These are phyloP conservation scores for Gallinago stenura DNA, from an alignment of 2,797 vertebrate species.

Conservation along the genomic window DNA sequence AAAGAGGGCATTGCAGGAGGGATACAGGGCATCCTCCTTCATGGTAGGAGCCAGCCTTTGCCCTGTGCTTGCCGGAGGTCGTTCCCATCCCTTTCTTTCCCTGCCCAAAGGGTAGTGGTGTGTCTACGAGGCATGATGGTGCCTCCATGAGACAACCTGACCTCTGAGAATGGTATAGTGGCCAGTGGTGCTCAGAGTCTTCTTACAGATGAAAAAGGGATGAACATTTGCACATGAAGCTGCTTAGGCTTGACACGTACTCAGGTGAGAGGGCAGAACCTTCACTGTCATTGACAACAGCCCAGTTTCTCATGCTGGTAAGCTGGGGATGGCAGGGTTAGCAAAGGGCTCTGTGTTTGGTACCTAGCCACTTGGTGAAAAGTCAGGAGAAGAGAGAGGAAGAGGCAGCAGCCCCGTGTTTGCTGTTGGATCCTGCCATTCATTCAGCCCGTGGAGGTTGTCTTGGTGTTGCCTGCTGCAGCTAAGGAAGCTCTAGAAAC, in stretches of 20 bases:
- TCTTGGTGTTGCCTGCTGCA: neutral
- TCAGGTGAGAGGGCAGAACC: neutral
- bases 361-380: neutral
- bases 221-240: accelerated
- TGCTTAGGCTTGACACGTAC: neutral
- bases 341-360: accelerated
- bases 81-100: neutral
- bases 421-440: neutral
- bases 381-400: neutral
- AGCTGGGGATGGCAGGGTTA: neutral
- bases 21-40: neutral
- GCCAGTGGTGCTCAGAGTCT: neutral
- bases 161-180: neutral
- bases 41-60: neutral
- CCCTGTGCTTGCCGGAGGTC: neutral
- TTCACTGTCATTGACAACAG: accelerated
- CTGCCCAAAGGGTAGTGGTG: neutral
- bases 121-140: neutral
- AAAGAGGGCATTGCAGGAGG: neutral
- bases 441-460: neutral
- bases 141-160: neutral
- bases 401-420: neutral
- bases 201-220: neutral
- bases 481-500: neutral
- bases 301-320: neutral